phyloP scores from a whole-genome alignment of 2,113 vertebrate species.

The Cyanoderma ruficeps region DNA sequence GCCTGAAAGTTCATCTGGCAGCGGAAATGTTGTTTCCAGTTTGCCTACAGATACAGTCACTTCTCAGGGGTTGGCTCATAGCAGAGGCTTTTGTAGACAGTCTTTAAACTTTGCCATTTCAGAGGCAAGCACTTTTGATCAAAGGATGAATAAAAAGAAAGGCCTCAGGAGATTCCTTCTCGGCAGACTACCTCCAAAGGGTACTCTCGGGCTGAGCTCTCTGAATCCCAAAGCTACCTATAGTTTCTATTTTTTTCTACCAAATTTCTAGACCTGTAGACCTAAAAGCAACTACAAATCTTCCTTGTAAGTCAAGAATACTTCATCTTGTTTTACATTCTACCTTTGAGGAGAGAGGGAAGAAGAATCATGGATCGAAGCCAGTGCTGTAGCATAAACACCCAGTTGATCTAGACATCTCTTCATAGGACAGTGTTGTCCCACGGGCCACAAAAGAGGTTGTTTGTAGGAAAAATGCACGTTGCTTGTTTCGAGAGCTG shows the following conservation, averaged over 20 bases:
- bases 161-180: neutral
- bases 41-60: constrained; percentile 12
- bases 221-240: neutral
- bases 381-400: fast-evolving
- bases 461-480: neutral
- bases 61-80: constrained; percentile 9
- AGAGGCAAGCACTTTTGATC: constrained; percentile 8
- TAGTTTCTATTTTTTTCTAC: neutral
- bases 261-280: neutral
- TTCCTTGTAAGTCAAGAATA: neutral
- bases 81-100: neutral
- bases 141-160: constrained; percentile 24
- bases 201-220: neutral
- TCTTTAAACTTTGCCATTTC: constrained; percentile 59
- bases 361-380: neutral
- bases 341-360: neutral
- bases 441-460: neutral
- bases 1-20: constrained; percentile 48
- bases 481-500: neutral
- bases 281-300: neutral
- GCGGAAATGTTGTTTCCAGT: constrained; percentile 43
- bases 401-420: neutral
- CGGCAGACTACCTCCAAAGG: neutral
- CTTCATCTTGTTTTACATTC: neutral
- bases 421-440: fast-evolving